Base-by-base conservation (phyloP, 2,797 vertebrate genomes). In the Dipus sagitta region DNA sequence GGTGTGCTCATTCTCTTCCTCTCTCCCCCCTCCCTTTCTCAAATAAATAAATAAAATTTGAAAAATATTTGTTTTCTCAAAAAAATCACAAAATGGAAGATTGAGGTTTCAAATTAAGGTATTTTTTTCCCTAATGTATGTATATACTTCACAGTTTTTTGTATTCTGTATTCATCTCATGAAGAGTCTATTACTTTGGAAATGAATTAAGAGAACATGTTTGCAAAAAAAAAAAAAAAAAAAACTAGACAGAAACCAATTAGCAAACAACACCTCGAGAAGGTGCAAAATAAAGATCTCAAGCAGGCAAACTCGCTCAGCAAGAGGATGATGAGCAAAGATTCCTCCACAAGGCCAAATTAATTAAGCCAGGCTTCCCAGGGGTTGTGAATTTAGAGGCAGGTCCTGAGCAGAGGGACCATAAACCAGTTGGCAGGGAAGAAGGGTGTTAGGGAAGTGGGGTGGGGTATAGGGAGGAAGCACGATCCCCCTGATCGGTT, bases 171-270 rank as follows among this genome's bases (percentile, higher is more conserved):
- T 82, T 94, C 77, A 76, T 64, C 47, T 95, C 76, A 88, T 30
- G 17, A 92, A 88, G 54, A 93, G 20, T 65, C 52, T 21, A 38
- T 64, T 86, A 30, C 58, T 83, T 82, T 92, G 32, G 32, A 83
- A 95, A 88, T 42, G 17, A 94, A 96, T 93, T 88, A 95, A 93
- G 64, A 87, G 88, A 96, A 88, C 11, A 60, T 42, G 54, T 13
- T 71, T 12, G 67, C 62, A 92, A 92, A 95, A 83, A 92, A 93
- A 86, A 84, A 95, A 84, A 92, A 92, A 86, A 84, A 32, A 38
- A 38, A 38, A 38, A 3, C 38, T 38, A 38, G 88, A 93, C 90
- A 94, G 77, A 77, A 96, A 90, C 83, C 76, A 96, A 88, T 96
- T 95, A 96, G 80, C 34, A 92, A 86, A 67, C 68, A 94, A 86